phyloP scores from a whole-genome alignment of 2,888 invertebrate genomes.

The Flabesymbios commensalis region DNA sequence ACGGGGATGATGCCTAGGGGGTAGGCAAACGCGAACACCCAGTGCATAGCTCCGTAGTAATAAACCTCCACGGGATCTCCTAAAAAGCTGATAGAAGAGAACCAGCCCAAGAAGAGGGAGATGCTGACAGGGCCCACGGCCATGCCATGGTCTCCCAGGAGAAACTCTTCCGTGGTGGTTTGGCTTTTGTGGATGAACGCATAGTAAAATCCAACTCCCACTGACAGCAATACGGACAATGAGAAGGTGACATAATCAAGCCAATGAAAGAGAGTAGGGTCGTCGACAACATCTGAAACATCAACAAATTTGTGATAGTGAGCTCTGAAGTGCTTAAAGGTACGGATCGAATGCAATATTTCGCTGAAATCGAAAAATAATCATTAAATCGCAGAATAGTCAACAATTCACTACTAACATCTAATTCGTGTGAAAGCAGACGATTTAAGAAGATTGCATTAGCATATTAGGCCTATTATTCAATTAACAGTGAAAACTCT shows the following conservation, averaged over 20 bases:
- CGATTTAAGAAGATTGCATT: too few species aligned
- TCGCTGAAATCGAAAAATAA: too few species aligned
- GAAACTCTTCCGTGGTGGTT: conserved; percentile 62
- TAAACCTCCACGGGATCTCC: conserved; percentile 30
- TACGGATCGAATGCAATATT: too few species aligned
- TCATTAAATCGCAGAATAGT: too few species aligned
- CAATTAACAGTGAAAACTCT: too few species aligned
- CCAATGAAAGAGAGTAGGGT: too few species aligned
- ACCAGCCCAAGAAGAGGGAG: conserved; percentile 23
- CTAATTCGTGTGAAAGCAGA: too few species aligned
- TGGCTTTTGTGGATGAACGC: conserved; percentile 65
- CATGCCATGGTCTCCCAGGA: conserved; percentile 53
- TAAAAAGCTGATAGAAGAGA: conserved; percentile 26
- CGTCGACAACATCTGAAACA: too few species aligned
- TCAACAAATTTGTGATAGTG: too few species aligned
- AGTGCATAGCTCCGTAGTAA: conserved; percentile 23
- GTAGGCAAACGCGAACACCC: conserved; percentile 21
- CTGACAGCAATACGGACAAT: conserved; percentile 14
- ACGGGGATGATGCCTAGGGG: conserved; percentile 16
- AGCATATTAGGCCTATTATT: too few species aligned
- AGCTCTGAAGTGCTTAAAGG: too few species aligned
- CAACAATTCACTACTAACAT: too few species aligned
- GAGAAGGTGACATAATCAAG: conserved; percentile 23
- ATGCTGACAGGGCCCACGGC: conserved; percentile 36
- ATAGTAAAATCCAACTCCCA: conserved; percentile 46